Percentiles rank a stretch among this genome's conserved stretches.
Conservation (phyloP, 1,140 invertebrate genomes). For the Watersipora subatra region DNA sequence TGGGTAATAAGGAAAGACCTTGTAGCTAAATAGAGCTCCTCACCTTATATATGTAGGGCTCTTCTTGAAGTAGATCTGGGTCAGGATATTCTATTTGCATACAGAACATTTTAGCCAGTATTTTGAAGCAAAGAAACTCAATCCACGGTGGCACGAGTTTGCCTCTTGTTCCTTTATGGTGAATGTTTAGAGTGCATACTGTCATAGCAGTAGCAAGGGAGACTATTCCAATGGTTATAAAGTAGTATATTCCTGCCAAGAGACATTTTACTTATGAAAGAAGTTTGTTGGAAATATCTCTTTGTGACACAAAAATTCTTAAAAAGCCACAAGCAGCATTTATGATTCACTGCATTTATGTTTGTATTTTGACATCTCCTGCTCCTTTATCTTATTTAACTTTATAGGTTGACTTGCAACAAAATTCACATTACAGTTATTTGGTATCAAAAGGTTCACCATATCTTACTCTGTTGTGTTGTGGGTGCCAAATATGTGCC, state of each 20-base stretch:
- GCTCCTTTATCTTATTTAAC: no score
- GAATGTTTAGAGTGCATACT: constrained; percentile 58
- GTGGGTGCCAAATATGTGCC: no score
- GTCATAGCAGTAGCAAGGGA: constrained; percentile 75
- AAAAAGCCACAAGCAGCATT: no score
- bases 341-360: no score
- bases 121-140: constrained; percentile 51
- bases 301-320: no score
- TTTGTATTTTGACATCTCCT: no score
- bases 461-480: no score
- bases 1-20: no score
- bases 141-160: constrained; percentile 56
- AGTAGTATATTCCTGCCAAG: constrained; percentile 67
- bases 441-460: no score
- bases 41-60: background rate
- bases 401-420: no score
- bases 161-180: constrained; percentile 67
- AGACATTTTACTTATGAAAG: background rate
- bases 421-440: no score
- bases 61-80: background rate
- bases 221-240: constrained; percentile 76
- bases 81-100: constrained; percentile 39
- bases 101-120: constrained; percentile 44
- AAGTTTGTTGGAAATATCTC: background rate
- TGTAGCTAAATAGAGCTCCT: background rate